Base-by-base conservation (phyloP, 1,140 invertebrate species). In the Micrasema minimum region DNA sequence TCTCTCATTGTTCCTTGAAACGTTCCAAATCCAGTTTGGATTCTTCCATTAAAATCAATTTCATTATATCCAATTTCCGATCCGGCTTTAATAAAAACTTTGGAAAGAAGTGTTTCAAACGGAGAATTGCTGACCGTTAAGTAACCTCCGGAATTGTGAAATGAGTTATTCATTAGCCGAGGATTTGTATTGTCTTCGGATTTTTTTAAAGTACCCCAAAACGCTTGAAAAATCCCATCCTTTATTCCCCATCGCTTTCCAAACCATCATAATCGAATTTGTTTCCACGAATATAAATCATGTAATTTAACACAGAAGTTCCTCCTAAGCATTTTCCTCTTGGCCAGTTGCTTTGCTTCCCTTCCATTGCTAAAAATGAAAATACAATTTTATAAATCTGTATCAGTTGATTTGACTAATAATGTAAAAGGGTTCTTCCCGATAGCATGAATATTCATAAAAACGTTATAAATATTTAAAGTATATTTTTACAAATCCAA, bases 171-270 rank as follows among this genome's bases (percentile, higher is more conserved):
- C 9, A 87, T 85, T 23, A 95, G 77, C 77, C 94, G 94, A 0
- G 93, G 93, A 80, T 95, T 94, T 18, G 93, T 85, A 78, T 95
- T 94, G 75, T 95, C 93, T 80, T 96, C 94, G 0, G 92, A 94
- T 78, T 96, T 96, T 62, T 92, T 91, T 77, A 77, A 96, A 97
- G 74, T 96, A 96, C n/a, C 90, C 89, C 0, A 96, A 79, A 0
- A 94, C 92, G 43, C 94, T 88, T n/a, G 92, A 84, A 80, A 95
- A 98, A 0, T 91, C 91, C 97, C 97, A 98, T 11, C 94, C 91
- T 0, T 88, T 83, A 78, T 97, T 95, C 0, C 96, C 96, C 20
- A 90, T 76, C 10, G 88, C 86, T 68, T 94, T 93, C 97, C 97
- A 99, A 99, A 26, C 90, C 83, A 78, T 98, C 93, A 78, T 96